Conservation (phyloP, 2,888 invertebrate species). For the Cantharis lateralis region DNA sequence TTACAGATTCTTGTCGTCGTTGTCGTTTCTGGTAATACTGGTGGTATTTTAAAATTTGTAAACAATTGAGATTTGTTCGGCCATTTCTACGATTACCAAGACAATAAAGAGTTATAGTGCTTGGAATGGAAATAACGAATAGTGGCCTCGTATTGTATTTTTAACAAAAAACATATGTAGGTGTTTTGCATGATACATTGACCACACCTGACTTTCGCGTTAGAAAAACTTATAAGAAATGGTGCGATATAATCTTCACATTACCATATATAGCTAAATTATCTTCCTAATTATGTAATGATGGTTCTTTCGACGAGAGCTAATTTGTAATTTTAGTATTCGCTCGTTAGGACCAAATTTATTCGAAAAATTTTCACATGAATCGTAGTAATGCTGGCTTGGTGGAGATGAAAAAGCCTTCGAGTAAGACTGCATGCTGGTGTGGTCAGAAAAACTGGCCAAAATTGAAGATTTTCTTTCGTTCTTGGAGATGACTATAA, state of each 20-base stretch:
- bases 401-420: neutral
- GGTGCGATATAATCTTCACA: slow-evolving; percentile 10
- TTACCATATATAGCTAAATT: neutral
- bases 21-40: slow-evolving; percentile 11
- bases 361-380: neutral
- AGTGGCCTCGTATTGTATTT: slow-evolving; percentile 18
- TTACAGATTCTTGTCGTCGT: slow-evolving; percentile 19
- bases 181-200: slow-evolving; percentile 30
- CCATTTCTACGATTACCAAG: slow-evolving; percentile 31
- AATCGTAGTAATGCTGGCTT: neutral
- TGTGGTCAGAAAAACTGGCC: neutral
- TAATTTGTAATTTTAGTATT: neutral
- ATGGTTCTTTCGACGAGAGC: neutral
- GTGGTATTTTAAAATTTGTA: slow-evolving; percentile 35
- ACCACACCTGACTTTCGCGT: slow-evolving; percentile 19
- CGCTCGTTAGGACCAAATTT: neutral
- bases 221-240: slow-evolving; percentile 9
- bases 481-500: neutral
- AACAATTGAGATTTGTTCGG: slow-evolving; percentile 35
- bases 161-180: slow-evolving; percentile 24
- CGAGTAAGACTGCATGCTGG: too few relatives aligned
- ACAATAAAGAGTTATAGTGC: slow-evolving; percentile 32
- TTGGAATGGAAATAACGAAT: slow-evolving; percentile 31
- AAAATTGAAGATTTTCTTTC: neutral
- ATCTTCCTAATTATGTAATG: neutral